Conservation (phyloP, 1,140 invertebrate species). For the Adoxophyes honmai region DNA sequence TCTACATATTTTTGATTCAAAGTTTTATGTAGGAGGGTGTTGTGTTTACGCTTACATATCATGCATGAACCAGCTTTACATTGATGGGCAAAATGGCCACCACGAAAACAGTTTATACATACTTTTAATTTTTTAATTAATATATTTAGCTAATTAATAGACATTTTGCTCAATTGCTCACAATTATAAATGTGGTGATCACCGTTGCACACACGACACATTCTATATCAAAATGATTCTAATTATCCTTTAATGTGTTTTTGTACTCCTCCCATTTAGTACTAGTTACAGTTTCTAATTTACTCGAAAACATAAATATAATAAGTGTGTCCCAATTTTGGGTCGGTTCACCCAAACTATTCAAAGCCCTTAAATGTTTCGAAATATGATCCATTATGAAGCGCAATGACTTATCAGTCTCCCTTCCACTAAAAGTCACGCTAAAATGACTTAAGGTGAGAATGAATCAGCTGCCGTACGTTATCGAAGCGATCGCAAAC, state of each 20-base stretch:
- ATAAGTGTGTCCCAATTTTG: slow-evolving; percentile 1
- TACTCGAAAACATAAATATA: neutral
- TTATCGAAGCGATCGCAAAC: neutral
- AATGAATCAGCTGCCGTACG: neutral
- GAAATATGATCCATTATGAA: neutral
- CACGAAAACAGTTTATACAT: slow-evolving; percentile 2
- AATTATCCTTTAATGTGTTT: neutral
- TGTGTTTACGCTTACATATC: slow-evolving; percentile 2
- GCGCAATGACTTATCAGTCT: neutral
- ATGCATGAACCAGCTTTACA: neutral
- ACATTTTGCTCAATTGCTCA: neutral
- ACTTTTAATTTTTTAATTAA: neutral
- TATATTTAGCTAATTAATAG: neutral
- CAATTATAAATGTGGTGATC: neutral
- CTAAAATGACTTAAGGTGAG: neutral
- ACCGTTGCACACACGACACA: neutral
- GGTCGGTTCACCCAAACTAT: neutral
- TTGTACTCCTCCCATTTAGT: neutral
- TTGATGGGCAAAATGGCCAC: slow-evolving; percentile 7
- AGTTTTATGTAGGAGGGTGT: neutral
- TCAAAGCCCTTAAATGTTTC: neutral
- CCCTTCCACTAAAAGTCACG: neutral
- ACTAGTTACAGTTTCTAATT: neutral
- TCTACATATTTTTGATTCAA: neutral
- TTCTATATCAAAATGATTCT: neutral